Percentiles rank a stretch among this genome's conserved stretches.
Evolutionary conservation across 1,140 invertebrate species (phyloP).

Genomic region (Drosophila aff.): DNA sequence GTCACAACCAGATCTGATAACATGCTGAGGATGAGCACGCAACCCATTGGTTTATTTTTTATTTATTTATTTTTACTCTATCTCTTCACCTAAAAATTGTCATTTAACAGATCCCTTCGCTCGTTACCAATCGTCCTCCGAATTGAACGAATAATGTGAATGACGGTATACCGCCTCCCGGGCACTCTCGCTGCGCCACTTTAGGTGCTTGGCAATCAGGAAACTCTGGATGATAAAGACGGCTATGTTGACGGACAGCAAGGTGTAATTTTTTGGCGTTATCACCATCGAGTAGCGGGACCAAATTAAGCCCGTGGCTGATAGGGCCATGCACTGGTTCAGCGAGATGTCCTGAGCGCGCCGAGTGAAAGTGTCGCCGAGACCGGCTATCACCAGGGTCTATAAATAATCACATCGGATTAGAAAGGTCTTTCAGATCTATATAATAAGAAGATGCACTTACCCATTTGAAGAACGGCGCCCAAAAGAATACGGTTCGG

Average conservation of each 20-base stretch:
- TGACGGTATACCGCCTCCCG: constrained; percentile 18
- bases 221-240: constrained; percentile 49
- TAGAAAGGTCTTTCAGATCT: no score
- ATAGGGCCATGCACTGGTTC: constrained; percentile 46
- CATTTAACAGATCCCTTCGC: not conserved
- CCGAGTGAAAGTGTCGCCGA: constrained; percentile 55
- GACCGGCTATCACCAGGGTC: constrained; percentile 51
- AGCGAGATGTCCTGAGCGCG: constrained; percentile 51
- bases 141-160: not conserved
- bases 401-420: not conserved
- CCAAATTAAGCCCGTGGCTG: constrained; percentile 58
- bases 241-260: constrained; percentile 54
- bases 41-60: no score
- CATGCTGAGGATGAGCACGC: not conserved
- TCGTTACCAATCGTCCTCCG: constrained; percentile 36
- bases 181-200: constrained; percentile 35
- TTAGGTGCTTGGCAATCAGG: constrained; percentile 42
- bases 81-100: no score
- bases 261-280: constrained; percentile 63
- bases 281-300: constrained; percentile 64
- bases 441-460: not conserved
- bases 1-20: no score
- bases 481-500: constrained; percentile 69
- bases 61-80: not conserved
- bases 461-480: constrained; percentile 63